Percentiles rank a stretch among this genome's conserved stretches.
phyloP scores from a whole-genome alignment of 2,113 vertebrate genomes.

The Aix galericulata region DNA sequence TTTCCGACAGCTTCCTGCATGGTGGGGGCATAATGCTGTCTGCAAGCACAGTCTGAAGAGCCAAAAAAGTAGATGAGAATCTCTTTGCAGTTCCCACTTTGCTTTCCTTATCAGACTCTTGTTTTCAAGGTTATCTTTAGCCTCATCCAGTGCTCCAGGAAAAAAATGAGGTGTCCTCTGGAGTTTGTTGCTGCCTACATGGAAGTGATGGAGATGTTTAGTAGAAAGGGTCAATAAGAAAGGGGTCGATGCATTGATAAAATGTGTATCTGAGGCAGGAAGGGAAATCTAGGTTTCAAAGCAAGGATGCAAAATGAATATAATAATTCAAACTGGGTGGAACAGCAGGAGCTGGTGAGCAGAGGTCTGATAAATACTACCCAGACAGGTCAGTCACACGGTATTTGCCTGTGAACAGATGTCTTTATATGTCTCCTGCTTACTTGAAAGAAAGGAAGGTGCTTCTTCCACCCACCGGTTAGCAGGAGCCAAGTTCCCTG shows the following conservation, averaged over 20 bases:
- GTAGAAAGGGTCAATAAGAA: background rate
- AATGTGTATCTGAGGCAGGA: rapidly evolving
- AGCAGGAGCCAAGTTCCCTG: background rate
- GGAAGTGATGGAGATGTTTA: background rate
- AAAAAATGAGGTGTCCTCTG: background rate
- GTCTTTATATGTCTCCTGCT: background rate
- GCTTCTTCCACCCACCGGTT: background rate
- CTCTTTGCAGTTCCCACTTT: constrained; percentile 22
- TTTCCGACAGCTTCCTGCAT: background rate
- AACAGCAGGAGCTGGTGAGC: rapidly evolving
- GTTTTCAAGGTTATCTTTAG: constrained; percentile 49
- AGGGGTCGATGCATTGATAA: background rate
- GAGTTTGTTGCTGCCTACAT: background rate
- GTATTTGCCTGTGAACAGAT: background rate
- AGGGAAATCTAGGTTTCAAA: background rate
- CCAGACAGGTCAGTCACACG: background rate
- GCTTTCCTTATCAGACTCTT: constrained; percentile 34
- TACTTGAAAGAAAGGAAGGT: background rate
- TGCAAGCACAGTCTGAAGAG: background rate
- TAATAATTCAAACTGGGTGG: background rate
- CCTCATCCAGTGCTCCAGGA: constrained; percentile 7
- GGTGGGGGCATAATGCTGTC: background rate
- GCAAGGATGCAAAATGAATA: background rate
- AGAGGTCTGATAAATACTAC: background rate
- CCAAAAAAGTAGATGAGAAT: background rate